These are phyloP conservation scores for Lipotes vexillifer DNA, from an alignment of 2,113 vertebrate genomes.

Conservation along the genomic window DNA sequence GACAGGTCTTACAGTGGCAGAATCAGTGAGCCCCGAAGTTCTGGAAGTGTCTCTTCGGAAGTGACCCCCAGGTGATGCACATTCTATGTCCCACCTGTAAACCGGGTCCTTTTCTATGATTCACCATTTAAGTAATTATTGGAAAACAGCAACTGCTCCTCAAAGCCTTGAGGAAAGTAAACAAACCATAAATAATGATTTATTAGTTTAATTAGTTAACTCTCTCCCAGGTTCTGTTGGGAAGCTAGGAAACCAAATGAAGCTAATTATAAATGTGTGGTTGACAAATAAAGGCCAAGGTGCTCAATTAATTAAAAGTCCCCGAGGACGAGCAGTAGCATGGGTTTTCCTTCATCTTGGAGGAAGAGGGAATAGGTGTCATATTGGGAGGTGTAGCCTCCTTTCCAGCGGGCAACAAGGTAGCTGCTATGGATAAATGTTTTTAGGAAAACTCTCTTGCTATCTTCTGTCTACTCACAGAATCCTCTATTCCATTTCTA, in stretches of 20 bases:
- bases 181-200: constrained; percentile 17
- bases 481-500: neutral
- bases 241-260: neutral
- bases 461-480: neutral
- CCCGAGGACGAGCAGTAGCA: accelerated
- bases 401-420: accelerated
- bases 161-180: neutral
- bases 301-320: constrained; percentile 16
- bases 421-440: accelerated
- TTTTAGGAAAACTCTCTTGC: neutral
- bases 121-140: neutral
- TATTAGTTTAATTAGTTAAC: neutral
- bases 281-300: neutral
- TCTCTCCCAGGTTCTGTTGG: neutral
- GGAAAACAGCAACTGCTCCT: neutral
- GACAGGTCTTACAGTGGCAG: accelerated
- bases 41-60: accelerated
- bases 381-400: accelerated
- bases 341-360: neutral
- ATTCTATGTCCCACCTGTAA: neutral
- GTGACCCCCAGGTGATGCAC: accelerated
- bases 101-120: neutral
- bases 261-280: neutral
- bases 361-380: accelerated
- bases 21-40: neutral